These are phyloP conservation scores for Rhynchophorus ferrugineus DNA, from an alignment of 1,140 invertebrate species.

Conservation along the genomic window DNA sequence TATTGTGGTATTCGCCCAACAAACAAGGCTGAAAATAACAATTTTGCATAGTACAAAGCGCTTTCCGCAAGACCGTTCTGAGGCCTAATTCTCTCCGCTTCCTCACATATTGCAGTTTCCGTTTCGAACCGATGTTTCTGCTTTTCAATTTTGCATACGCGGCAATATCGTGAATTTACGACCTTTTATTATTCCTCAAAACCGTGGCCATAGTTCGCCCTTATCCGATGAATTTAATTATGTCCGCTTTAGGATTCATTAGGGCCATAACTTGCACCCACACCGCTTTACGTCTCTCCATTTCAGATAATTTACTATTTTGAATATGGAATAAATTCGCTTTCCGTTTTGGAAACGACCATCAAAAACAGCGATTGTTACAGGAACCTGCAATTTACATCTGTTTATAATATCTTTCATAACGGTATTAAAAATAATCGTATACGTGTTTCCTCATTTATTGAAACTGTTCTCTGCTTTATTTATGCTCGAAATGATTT, in stretches of 20 bases:
- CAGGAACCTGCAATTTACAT: too few relatives aligned
- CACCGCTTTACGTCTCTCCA: background rate
- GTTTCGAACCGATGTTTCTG: conserved; percentile 4
- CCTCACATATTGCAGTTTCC: conserved; percentile 12
- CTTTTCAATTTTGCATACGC: conserved; percentile 9
- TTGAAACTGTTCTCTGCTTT: too few relatives aligned
- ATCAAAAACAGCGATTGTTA: too few relatives aligned
- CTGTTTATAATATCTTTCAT: too few relatives aligned
- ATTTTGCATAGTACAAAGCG: background rate
- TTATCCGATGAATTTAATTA: conserved; percentile 12
- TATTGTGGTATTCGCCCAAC: background rate
- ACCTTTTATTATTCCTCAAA: conserved; percentile 11
- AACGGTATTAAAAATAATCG: too few relatives aligned
- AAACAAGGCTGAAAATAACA: background rate
- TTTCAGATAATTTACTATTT: background rate
- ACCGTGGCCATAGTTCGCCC: conserved; percentile 3
- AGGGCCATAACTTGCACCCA: background rate
- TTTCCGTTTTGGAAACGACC: too few relatives aligned
- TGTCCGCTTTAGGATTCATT: conserved; percentile 3
- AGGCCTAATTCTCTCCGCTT: background rate
- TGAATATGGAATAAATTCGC: background rate
- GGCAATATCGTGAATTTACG: conserved; percentile 7
- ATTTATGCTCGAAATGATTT: too few relatives aligned
- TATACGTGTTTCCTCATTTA: too few relatives aligned
- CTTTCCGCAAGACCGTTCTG: background rate